These are phyloP conservation scores for Acrossocheilus wenchowensis DNA, from an alignment of 2,797 vertebrate genomes.

Conservation along the genomic window DNA sequence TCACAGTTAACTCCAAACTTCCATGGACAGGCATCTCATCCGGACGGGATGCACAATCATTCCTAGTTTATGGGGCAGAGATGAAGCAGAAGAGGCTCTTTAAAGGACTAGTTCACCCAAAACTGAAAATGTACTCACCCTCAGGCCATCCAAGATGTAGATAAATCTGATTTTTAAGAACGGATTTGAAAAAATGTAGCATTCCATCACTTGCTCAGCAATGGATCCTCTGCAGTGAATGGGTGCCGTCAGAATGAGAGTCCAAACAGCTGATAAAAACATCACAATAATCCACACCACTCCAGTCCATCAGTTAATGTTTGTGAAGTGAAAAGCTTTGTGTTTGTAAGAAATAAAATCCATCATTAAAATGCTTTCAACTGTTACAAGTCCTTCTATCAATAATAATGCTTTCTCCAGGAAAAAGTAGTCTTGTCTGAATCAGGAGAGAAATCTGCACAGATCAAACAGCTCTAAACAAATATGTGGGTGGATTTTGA, in stretches of 20 bases:
- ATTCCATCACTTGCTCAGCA: neutral
- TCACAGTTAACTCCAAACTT: constrained; percentile 52
- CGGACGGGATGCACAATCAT: constrained; percentile 55
- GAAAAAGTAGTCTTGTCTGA: neutral
- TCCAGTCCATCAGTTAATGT: no score
- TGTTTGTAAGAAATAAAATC: no score
- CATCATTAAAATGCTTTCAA: no score
- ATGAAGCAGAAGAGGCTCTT: constrained; percentile 46
- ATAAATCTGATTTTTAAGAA: neutral
- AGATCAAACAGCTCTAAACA: neutral
- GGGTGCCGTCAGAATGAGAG: no score
- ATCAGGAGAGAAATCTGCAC: neutral
- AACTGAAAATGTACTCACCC: neutral
- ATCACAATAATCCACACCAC: no score
- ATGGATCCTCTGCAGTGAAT: neutral
- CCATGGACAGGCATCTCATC: constrained; percentile 52
- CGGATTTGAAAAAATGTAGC: neutral
- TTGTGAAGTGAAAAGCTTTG: no score
- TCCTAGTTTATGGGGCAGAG: constrained; percentile 52
- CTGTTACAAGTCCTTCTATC: no score
- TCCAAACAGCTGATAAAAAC: no score
- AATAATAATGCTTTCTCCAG: neutral
- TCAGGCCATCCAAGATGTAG: neutral
- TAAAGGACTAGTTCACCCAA: neutral
- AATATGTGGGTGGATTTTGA: neutral